Percentiles rank a stretch among this genome's conserved stretches.
Evolutionary conservation across 1,140 invertebrate genomes (phyloP).

Genomic region (Microplitis demolitor): DNA sequence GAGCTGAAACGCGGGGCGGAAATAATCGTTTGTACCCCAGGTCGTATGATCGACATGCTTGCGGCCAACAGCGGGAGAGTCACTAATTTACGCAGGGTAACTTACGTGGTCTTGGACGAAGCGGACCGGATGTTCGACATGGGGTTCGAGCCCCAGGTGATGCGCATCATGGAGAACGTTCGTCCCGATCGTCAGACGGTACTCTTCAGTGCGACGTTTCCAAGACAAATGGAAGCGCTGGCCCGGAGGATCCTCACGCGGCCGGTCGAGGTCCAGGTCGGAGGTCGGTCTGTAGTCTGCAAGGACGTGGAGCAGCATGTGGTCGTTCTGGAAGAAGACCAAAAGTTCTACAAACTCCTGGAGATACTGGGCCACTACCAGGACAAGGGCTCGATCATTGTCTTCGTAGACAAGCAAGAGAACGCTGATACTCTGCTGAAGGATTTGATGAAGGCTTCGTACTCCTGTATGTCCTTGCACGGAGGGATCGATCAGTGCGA

Average conservation of each 20-base stretch:
- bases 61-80: slow-evolving; percentile 97
- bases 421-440: slow-evolving; percentile 93
- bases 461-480: slow-evolving; percentile 95
- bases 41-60: slow-evolving; percentile 99
- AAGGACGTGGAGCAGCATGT: slow-evolving; percentile 98
- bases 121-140: slow-evolving; percentile 99
- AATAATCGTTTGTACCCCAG: slow-evolving; percentile 98
- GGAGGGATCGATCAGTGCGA: slow-evolving; percentile 99
- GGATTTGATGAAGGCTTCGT: slow-evolving; percentile 96
- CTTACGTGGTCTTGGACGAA: slow-evolving; percentile 97
- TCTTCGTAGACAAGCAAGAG: slow-evolving; percentile 99
- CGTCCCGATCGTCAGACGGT: slow-evolving; percentile 97
- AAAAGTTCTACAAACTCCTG: slow-evolving; percentile 96
- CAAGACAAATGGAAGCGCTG: slow-evolving; percentile 97
- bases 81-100: slow-evolving; percentile 93
- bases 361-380: slow-evolving; percentile 95
- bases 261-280: slow-evolving; percentile 98
- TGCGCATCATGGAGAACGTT: slow-evolving; percentile 97
- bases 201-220: slow-evolving; percentile 99
- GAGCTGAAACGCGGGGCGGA: slow-evolving; percentile 97
- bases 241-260: slow-evolving; percentile 91
- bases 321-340: slow-evolving; percentile 92
- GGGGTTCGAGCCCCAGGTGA: slow-evolving; percentile 99
- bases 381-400: slow-evolving; percentile 90
- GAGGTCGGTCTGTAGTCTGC: slow-evolving; percentile 95